Percentiles rank a stretch among this genome's conserved stretches.
Conservation (phyloP, 2,888 invertebrate genomes). For the Nephrotoma flavescens region DNA sequence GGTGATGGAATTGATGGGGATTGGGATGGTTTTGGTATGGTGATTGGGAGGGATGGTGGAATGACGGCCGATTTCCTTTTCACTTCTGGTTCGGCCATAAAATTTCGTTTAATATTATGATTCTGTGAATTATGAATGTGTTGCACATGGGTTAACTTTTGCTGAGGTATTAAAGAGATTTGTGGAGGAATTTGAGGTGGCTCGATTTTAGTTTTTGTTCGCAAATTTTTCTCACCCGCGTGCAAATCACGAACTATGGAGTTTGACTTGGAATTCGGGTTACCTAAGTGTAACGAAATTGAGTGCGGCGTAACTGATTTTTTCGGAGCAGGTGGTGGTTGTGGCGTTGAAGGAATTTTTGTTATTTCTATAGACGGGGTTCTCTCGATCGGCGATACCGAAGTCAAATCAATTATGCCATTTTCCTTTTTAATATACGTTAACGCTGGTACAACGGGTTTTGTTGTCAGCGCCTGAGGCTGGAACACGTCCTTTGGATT, state of each 20-base stretch:
- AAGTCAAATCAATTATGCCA: slow-evolving; percentile 11
- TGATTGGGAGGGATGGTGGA: background rate
- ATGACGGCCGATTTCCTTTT: background rate
- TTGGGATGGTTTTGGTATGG: background rate
- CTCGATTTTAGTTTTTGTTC: slow-evolving; percentile 3
- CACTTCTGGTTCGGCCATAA: background rate
- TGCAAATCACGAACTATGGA: background rate
- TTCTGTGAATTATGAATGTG: slow-evolving; percentile 14
- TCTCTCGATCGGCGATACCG: background rate
- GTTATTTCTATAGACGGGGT: background rate
- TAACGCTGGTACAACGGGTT: background rate
- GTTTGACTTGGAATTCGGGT: background rate
- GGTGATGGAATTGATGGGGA: background rate
- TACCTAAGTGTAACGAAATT: background rate
- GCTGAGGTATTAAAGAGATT: slow-evolving; percentile 13
- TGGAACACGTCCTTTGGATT: slow-evolving; percentile 14
- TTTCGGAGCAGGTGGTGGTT: background rate
- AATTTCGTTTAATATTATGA: slow-evolving; percentile 9
- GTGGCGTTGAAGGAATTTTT: background rate
- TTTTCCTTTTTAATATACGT: background rate
- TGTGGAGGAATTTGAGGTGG: slow-evolving; percentile 10
- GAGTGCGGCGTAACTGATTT: background rate
- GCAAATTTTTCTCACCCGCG: background rate
- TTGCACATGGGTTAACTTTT: slow-evolving; percentile 11
- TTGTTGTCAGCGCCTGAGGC: slow-evolving; percentile 2